Base-by-base conservation (phyloP, 2,888 invertebrate species). In the Mesoligia furuncula region DNA sequence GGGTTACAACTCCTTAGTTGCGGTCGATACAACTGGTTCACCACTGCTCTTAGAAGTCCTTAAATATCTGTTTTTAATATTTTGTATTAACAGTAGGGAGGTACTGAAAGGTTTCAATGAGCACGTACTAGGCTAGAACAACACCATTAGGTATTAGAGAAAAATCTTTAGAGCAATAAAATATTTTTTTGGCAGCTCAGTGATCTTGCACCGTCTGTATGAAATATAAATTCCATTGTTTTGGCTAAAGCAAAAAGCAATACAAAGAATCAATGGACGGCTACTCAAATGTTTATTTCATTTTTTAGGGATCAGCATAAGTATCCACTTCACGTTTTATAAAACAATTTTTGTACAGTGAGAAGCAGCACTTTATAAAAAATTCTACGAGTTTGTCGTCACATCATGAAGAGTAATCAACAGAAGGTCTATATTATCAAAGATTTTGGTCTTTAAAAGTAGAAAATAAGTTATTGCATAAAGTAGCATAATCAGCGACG, bases 311-410 rank as follows among this genome's bases (percentile, higher is more conserved):
- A 68, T 68, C 39, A 48, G 13, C 27, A 61, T 42, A 71, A 79
- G 51, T 31, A 62, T 27, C 17, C 13, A 39, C 62, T 72, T 73
- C 36, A 72, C 36, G 51, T 54, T 83, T 75, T 71, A 31, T 57
- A 6, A 71, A 73, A 61, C 24, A 36, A 15, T 65, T 69, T 71
- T 74, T 74, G 65, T 45, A 15, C 48, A 70, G 65, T 48, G 61
- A 65, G 15, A 61, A 61, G 54, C 66, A 81, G 48, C 31, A 51
- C 61, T 77, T 73, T 24, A 73, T 59, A 73, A 80, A 84, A 80
- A 77, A 73, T 20, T 73, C 77, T 54, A 77, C 42, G 59, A 81
- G 61, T 67, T 59, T 45, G 27, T 31, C 15, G n/a, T 66, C 48
- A 39, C 54, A 39, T 2, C 20, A 17, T 20, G 13, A 15, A 66